Percentiles rank a stretch among this genome's conserved stretches.
These are phyloP conservation scores for Orius laevigatus DNA, from an alignment of 1,140 invertebrate genomes.

Conservation along the genomic window DNA sequence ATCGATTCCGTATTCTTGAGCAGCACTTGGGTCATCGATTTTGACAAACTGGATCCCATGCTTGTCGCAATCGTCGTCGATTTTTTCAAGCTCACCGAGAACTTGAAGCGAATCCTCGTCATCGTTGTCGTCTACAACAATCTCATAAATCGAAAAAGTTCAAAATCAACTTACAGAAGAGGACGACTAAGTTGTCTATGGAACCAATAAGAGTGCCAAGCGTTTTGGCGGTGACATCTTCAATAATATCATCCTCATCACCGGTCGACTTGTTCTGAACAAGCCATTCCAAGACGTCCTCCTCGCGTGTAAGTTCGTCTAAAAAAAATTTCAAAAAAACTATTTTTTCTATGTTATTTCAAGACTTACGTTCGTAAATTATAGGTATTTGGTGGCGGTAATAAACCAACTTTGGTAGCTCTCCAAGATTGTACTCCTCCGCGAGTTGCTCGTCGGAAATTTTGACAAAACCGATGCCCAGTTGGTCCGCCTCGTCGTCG, in stretches of 20 bases:
- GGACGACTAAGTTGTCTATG: constrained; percentile 77
- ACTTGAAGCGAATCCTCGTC: constrained; percentile 71
- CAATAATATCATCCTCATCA: constrained; percentile 83
- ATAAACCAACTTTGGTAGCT: constrained; percentile 77
- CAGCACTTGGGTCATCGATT: constrained; percentile 69
- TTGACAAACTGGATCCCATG: constrained; percentile 88
- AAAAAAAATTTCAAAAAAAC: constrained; percentile 20
- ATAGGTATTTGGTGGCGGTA: constrained; percentile 89
- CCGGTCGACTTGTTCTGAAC: constrained; percentile 82
- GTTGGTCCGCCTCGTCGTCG: constrained; percentile 87
- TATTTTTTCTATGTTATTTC: constrained; percentile 7
- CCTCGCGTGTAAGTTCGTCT: constrained; percentile 80
- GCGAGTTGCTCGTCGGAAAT: constrained; percentile 81
- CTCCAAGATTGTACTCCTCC: constrained; percentile 80
- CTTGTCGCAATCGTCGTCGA: constrained; percentile 82
- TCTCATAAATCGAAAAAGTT: too few species aligned
- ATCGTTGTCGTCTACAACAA: constrained; percentile 55
- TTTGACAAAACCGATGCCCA: constrained; percentile 88
- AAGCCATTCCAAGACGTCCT: constrained; percentile 85
- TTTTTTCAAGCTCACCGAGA: constrained; percentile 72
- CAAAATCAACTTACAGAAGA: constrained; percentile 87
- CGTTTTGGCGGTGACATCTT: constrained; percentile 79
- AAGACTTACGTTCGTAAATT: constrained; percentile 69
- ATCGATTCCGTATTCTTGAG: constrained; percentile 73
- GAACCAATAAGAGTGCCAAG: constrained; percentile 74